Conservation (phyloP, 2,797 vertebrate genomes). For the Micrastur ruficollis region DNA sequence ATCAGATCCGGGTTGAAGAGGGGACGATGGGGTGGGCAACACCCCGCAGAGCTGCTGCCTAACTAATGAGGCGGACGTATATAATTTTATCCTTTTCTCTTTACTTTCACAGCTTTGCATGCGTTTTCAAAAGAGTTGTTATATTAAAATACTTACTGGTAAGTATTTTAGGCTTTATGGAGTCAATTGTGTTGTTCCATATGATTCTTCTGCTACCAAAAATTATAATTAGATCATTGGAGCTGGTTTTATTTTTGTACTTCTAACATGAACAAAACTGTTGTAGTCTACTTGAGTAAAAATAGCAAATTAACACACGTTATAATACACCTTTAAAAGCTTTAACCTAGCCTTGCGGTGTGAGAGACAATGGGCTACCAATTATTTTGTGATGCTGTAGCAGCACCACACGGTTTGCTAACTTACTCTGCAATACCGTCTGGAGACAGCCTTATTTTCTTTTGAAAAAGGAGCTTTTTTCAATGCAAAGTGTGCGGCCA, state of each 20-base stretch:
- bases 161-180: neutral
- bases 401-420: neutral
- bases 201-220: neutral
- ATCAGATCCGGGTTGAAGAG: neutral
- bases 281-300: neutral
- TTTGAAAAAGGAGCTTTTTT: neutral
- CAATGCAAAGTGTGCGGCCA: neutral
- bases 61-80: neutral
- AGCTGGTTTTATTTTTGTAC: slow-evolving; percentile 24
- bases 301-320: neutral
- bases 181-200: neutral
- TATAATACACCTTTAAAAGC: neutral
- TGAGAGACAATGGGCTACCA: neutral
- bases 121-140: neutral
- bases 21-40: neutral
- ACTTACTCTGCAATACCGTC: neutral
- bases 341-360: neutral
- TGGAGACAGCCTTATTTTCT: neutral
- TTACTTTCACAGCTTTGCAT: neutral
- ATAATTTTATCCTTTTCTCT: neutral
- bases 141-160: neutral
- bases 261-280: neutral
- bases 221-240: slow-evolving; percentile 4
- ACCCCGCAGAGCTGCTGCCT: neutral
- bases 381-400: neutral